These are phyloP conservation scores for Sus cebifrons DNA, from an alignment of 2,797 vertebrate species.

Conservation along the genomic window DNA sequence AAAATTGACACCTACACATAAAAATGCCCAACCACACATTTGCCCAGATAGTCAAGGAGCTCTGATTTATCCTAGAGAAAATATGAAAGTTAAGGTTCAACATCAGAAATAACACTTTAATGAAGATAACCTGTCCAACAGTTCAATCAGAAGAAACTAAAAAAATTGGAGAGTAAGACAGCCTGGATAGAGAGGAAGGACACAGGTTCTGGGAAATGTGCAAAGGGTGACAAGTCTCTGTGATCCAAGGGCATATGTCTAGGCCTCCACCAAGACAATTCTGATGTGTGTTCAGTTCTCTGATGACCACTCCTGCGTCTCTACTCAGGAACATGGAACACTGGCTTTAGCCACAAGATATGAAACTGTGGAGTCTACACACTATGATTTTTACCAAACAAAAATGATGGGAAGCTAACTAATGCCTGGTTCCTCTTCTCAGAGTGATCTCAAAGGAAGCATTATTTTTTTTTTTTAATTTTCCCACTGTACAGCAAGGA, in stretches of 20 bases:
- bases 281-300: too few species aligned
- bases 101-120: neutral
- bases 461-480: too few species aligned
- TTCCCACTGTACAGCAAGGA: too few species aligned
- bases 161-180: neutral
- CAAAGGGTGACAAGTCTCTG: neutral
- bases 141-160: neutral
- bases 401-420: neutral
- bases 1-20: neutral
- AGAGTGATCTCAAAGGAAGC: neutral
- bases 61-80: neutral
- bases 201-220: neutral
- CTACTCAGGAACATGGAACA: neutral
- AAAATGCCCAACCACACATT: neutral
- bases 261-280: neutral
- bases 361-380: neutral
- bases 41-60: neutral
- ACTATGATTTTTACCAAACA: neutral
- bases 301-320: neutral
- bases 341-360: neutral
- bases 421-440: neutral
- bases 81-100: neutral
- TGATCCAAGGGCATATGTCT: fast-evolving
- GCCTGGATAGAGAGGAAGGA: fast-evolving
- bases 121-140: neutral